Base-by-base conservation (phyloP, 2,113 vertebrate species). In the Catharus minimus region DNA sequence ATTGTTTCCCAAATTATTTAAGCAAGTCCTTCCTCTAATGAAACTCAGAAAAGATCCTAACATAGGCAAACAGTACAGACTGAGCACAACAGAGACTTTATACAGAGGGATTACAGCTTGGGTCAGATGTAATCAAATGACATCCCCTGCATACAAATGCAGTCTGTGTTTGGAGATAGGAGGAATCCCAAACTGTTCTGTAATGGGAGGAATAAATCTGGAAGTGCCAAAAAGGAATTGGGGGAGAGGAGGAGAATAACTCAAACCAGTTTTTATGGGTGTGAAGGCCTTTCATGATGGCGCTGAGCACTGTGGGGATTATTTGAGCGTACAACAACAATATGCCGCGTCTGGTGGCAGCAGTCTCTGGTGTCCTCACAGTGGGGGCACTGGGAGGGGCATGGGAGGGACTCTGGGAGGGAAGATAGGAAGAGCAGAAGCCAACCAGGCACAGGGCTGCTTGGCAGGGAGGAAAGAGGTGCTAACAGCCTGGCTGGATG, bases 151-250 rank as follows among this genome's bases (percentile, higher is more conserved):
- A 1, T 67, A 82, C 8, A 1, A 89, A 96, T 80, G 89, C 60
- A 77, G 58, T 6, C 46, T 39, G 2, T 68, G 73, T 16, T 73
- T 22, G 1, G 55, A 82, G 93, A 92, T 86, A 92, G 88, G 55
- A 93, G 78, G 90, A 95, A 96, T 92, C 80, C 62, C 88, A 95
- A 95, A 79, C 73, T 76, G 83, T 92, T 82, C 77, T 90, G 86
- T 50, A 50, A 76, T 33, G 90, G 66, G 55, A 82, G 55, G 73
- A 86, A 79, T 79, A 84, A 83, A 78, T 68, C 81, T 75, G 74
- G 32, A 83, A 21, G 47, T 82, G 81, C 87, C 84, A 82, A 72
- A 93, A 92, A 27, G 15, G 73, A 86, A 78, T 1, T 24, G 27
- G 3, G 30, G 62, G 28, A 82, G 65, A 55, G 78, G 26, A 13